Percentiles rank a stretch among this genome's conserved stretches.
phyloP scores from a whole-genome alignment of 1,140 invertebrate species.

The Laupala kohalensis region DNA sequence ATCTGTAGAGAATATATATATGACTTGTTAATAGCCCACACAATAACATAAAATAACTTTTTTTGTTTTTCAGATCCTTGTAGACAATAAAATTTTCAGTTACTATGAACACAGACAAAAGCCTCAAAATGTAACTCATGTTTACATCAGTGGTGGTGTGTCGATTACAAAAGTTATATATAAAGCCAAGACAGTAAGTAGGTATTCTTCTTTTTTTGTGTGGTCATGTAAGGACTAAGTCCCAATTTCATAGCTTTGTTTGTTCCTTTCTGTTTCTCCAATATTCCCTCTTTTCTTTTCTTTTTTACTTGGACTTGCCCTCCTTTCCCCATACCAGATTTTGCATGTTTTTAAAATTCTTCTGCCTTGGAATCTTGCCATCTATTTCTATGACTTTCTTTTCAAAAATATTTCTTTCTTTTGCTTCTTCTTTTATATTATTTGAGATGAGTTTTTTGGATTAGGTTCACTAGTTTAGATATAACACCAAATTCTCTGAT shows the following conservation, averaged over 20 bases:
- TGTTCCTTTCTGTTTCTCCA: not conserved
- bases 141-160: constrained; percentile 53
- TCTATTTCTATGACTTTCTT: too few relatives aligned
- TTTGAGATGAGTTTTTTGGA: too few relatives aligned
- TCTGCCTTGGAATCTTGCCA: too few relatives aligned
- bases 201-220: not conserved
- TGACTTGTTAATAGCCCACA: too few relatives aligned
- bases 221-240: not conserved
- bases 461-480: too few relatives aligned
- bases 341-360: too few relatives aligned
- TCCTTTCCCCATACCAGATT: not conserved
- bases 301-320: not conserved
- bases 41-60: too few relatives aligned
- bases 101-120: constrained; percentile 55
- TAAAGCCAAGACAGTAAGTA: constrained; percentile 40
- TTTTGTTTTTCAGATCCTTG: constrained; percentile 17
- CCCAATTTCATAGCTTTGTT: not conserved
- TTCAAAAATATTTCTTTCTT: too few relatives aligned
- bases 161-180: constrained; percentile 53
- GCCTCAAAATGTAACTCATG: constrained; percentile 51
- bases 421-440: too few relatives aligned
- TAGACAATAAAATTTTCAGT: constrained; percentile 17
- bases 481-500: too few relatives aligned
- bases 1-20: not conserved
- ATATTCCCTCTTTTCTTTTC: not conserved